These are phyloP conservation scores for Apogon hyalosoma DNA, from an alignment of 2,797 vertebrate species.

Conservation along the genomic window DNA sequence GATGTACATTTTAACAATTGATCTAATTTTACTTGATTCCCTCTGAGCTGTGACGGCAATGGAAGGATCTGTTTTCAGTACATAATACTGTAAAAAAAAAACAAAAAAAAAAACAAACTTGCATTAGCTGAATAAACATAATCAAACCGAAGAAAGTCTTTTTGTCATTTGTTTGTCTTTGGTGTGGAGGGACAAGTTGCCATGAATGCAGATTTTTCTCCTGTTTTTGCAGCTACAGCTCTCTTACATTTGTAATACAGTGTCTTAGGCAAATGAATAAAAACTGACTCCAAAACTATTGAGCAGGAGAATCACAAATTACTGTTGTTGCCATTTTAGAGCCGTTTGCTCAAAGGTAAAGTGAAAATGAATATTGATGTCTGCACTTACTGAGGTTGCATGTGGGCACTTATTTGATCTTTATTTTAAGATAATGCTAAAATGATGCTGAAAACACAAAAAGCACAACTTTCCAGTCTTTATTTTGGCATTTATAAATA, in stretches of 20 bases:
- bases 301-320: too few species aligned
- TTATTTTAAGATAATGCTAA: not conserved
- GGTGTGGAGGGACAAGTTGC: not conserved
- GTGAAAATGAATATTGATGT: too few species aligned
- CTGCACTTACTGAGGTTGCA: too few species aligned
- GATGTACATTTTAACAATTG: constrained; percentile 62
- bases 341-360: too few species aligned
- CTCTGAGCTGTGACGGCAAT: constrained; percentile 68
- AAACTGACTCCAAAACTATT: too few species aligned
- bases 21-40: constrained; percentile 61
- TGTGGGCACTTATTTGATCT: too few species aligned
- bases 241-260: too few species aligned
- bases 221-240: too few species aligned
- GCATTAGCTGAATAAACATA: constrained; percentile 71
- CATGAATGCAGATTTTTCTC: not conserved
- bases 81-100: constrained; percentile 61
- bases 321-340: too few species aligned
- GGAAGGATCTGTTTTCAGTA: constrained; percentile 71
- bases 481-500: constrained; percentile 73
- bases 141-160: constrained; percentile 18
- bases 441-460: not conserved
- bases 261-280: too few species aligned
- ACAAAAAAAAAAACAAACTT: constrained; percentile 10
- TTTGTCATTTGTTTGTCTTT: not conserved
- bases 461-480: constrained; percentile 10